Evolutionary conservation across 2,113 vertebrate genomes (phyloP).

Genomic region (Nerophis ophidion): DNA sequence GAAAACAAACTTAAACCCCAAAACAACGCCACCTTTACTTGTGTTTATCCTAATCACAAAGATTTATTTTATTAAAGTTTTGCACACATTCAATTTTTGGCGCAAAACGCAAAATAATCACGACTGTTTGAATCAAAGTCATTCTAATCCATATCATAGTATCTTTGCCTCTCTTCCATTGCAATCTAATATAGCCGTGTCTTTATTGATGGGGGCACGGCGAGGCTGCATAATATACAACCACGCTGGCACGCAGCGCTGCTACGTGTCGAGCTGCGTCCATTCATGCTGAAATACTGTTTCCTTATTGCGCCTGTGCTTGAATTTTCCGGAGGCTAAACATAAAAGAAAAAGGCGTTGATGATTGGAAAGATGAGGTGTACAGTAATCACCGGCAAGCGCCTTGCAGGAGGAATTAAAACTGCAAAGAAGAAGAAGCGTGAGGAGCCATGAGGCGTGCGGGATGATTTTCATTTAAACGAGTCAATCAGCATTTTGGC

Average conservation of each 20-base stretch:
- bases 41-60: too few species aligned
- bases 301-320: constrained; percentile 6
- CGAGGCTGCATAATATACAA: constrained; percentile 13
- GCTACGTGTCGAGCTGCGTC: constrained; percentile 19
- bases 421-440: constrained; percentile 4
- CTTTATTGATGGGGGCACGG: constrained; percentile 10
- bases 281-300: constrained; percentile 1
- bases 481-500: constrained; percentile 41
- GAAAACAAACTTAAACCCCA: too few species aligned
- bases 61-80: too few species aligned
- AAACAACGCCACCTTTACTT: too few species aligned
- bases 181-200: constrained; percentile 26
- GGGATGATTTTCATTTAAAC: constrained; percentile 43
- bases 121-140: too few species aligned
- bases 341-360: constrained; percentile 35
- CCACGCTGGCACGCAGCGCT: constrained; percentile 4
- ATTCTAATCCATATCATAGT: background rate
- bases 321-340: constrained; percentile 26
- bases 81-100: too few species aligned
- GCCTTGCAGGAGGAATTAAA: constrained; percentile 47
- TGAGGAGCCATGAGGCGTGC: constrained; percentile 19
- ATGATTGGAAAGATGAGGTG: constrained; percentile 53
- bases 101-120: too few species aligned
- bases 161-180: constrained; percentile 1
- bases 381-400: constrained; percentile 53